phyloP scores from a whole-genome alignment of 2,797 vertebrate genomes.

The Taenioides sp. region DNA sequence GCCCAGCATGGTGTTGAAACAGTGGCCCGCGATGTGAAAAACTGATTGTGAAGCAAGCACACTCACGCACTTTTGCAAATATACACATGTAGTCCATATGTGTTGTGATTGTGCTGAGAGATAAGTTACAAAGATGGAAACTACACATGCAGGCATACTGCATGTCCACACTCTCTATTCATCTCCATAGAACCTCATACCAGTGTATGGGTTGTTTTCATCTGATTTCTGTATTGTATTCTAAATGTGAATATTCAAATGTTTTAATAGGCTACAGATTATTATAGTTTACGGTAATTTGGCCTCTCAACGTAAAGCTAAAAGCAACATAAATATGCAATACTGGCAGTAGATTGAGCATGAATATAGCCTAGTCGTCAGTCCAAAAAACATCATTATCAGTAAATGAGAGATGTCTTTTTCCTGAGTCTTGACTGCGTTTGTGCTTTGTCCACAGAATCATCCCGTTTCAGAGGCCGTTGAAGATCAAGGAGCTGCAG shows the following conservation, averaged over 20 bases:
- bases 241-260: background rate
- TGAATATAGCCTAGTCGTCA: background rate
- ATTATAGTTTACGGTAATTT: no score
- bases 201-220: slow-evolving; percentile 28
- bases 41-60: slow-evolving; percentile 69
- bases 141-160: slow-evolving; percentile 22
- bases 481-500: slow-evolving; percentile 87
- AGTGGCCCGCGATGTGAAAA: slow-evolving; percentile 60
- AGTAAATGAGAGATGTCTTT: background rate
- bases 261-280: background rate
- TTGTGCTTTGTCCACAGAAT: slow-evolving; percentile 74
- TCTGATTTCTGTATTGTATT: background rate
- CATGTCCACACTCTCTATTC: no score
- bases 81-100: slow-evolving; percentile 33
- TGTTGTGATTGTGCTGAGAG: slow-evolving; percentile 18
- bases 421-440: background rate
- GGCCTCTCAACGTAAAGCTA: no score
- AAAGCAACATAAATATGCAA: no score
- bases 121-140: slow-evolving; percentile 33
- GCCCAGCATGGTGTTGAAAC: slow-evolving; percentile 74
- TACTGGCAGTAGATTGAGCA: background rate
- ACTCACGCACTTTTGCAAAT: slow-evolving; percentile 62
- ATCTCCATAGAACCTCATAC: slow-evolving; percentile 6
- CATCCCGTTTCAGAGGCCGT: slow-evolving; percentile 87
- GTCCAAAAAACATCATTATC: background rate